Base-by-base conservation (phyloP, 2,797 vertebrate genomes). In the Otolemur crassicaudatus region DNA sequence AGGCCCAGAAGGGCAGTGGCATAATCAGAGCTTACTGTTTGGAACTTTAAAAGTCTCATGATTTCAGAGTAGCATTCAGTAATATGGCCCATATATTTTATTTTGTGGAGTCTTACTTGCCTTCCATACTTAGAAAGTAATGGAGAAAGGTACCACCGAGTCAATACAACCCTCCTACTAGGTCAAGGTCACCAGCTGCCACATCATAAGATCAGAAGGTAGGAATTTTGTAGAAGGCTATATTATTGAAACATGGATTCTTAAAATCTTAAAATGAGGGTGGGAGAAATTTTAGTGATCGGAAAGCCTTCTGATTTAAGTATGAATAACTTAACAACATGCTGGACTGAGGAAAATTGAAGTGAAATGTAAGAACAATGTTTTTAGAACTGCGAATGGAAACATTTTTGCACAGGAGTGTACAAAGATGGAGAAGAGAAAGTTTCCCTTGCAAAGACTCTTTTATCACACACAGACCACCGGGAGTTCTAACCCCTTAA, bases 221-320 rank as follows among this genome's bases (percentile, higher is more conserved):
- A 70, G 20, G 46, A 82, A 16, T 77, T 86, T 46, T 72, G 69
- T 86, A 82, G 83, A 63, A 56, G 46, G 31, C 19, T 67, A 0
- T n/a, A 29, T 82, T 56, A 83, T 43, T 93, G 70, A 84, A 83
- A 86, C 8, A 5, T 6, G 31, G 49, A 25, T 81, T 49, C 67
- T 84, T 43, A 31, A 20, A 63, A 31, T 75, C 14, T 20, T 17
- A 43, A 72, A 95, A 83, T 58, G 86, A 82, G 34, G 31, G 1
- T 20, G n/a, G n/a, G 40, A 88, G 34, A 80, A 69, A 87, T 16
- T 63, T 81, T 77, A 72, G 53, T 46, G 22, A 72, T 79, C 22
- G 61, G 69, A 90, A 79, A 89, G 34, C 25, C 13, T 67, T 90
- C 53, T 83, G 69, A 61, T 79, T 96, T 82, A 77, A 83, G 72